These are phyloP conservation scores for Ceratotherium simum DNA, from an alignment of 2,113 vertebrate genomes.

Conservation along the genomic window DNA sequence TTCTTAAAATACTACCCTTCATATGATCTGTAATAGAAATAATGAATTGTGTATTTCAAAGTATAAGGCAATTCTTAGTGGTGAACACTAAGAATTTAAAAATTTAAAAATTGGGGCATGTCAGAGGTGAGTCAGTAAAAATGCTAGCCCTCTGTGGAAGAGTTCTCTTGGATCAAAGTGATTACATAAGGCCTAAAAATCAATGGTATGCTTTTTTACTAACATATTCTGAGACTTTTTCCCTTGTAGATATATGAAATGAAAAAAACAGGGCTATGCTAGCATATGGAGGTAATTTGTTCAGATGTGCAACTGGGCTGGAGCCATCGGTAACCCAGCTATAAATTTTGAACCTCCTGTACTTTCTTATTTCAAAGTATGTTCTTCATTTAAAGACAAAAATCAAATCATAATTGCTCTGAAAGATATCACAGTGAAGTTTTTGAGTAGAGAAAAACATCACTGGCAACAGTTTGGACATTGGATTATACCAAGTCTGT, in stretches of 20 bases:
- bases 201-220: constrained; percentile 52
- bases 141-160: neutral
- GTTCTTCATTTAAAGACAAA: constrained; percentile 58
- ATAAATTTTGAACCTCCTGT: constrained; percentile 53
- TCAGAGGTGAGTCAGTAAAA: constrained; percentile 30
- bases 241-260: constrained; percentile 21
- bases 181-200: constrained; percentile 52
- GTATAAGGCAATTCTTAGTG: neutral
- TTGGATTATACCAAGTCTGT: constrained; percentile 62
- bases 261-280: constrained; percentile 30
- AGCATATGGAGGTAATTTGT: constrained; percentile 70
- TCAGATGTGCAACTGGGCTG: constrained; percentile 46
- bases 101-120: neutral
- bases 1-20: neutral
- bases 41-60: constrained; percentile 37
- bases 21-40: constrained; percentile 1
- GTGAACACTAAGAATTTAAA: neutral
- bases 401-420: constrained; percentile 57
- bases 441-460: constrained; percentile 20
- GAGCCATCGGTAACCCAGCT: constrained; percentile 47
- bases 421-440: constrained; percentile 27
- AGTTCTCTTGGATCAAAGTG: constrained; percentile 23
- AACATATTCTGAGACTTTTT: constrained; percentile 24
- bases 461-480: constrained; percentile 45
- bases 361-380: constrained; percentile 70